These are phyloP conservation scores for Drosophila bipectinata DNA, from an alignment of 1,140 invertebrate genomes.

Conservation along the genomic window DNA sequence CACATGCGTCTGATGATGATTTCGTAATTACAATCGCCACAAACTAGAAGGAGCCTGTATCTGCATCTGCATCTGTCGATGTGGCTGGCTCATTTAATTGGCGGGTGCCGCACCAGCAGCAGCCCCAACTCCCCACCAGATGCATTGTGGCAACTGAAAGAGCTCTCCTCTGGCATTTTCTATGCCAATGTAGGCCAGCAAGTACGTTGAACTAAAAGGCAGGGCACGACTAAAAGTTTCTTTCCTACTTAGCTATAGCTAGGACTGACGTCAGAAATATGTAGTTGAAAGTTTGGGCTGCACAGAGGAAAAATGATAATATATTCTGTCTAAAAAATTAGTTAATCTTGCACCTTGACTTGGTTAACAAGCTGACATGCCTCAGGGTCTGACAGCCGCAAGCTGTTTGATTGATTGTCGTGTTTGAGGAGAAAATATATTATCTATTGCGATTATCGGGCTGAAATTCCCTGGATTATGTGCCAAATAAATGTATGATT, in stretches of 20 bases:
- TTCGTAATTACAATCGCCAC: slow-evolving; percentile 61
- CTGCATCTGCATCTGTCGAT: slow-evolving; percentile 22
- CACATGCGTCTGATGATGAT: slow-evolving; percentile 60
- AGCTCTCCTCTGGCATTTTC: slow-evolving; percentile 43
- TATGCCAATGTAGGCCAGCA: slow-evolving; percentile 74
- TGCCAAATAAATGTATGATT: not conserved
- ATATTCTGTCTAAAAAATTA: not conserved
- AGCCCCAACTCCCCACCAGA: slow-evolving; percentile 1
- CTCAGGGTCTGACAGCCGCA: not conserved
- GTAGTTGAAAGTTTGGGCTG: not conserved
- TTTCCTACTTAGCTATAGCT: not conserved
- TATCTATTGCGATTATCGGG: not conserved
- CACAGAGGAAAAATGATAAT: not conserved
- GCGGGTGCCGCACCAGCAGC: slow-evolving; percentile 6
- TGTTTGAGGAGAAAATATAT: not conserved
- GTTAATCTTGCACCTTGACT: not conserved
- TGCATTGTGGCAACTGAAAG: slow-evolving; percentile 13
- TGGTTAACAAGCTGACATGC: slow-evolving; percentile 2
- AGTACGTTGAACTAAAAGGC: slow-evolving; percentile 77
- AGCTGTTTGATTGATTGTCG: not conserved
- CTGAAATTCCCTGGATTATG: not conserved
- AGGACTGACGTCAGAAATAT: slow-evolving; percentile 32
- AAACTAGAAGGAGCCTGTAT: slow-evolving; percentile 22
- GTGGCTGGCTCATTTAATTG: slow-evolving; percentile 58
- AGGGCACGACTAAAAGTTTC: slow-evolving; percentile 22